phyloP scores from a whole-genome alignment of 2,797 vertebrate genomes.

The Knipowitschia caucasica region DNA sequence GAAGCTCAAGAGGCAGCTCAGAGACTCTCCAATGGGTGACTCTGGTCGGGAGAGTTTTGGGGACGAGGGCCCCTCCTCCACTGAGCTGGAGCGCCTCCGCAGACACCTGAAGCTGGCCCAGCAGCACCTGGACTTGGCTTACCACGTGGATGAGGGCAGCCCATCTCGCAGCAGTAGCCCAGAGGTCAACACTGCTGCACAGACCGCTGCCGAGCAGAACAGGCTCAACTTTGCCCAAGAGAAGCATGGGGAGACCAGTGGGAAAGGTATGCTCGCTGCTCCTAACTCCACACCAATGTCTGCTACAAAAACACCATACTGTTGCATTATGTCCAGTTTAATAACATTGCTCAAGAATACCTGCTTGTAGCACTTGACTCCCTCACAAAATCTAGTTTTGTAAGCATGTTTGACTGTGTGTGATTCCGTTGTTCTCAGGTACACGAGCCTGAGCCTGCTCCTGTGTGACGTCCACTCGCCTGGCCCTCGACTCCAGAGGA shows the following conservation, averaged over 20 bases:
- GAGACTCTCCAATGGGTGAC: constrained; percentile 61
- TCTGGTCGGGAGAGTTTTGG: constrained; percentile 66
- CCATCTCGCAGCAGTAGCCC: constrained; percentile 82
- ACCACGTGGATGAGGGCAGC: constrained; percentile 71
- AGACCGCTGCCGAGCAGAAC: constrained; percentile 84
- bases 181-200: constrained; percentile 71
- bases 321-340: too few relatives aligned
- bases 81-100: constrained; percentile 78
- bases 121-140: constrained; percentile 84
- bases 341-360: too few relatives aligned
- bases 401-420: too few relatives aligned
- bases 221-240: constrained; percentile 87
- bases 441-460: constrained; percentile 70
- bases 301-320: too few relatives aligned
- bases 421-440: too few relatives aligned
- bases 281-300: too few relatives aligned
- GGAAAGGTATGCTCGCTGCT: constrained; percentile 65
- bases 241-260: constrained; percentile 73
- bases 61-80: constrained; percentile 55
- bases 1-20: constrained; percentile 67
- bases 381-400: too few relatives aligned
- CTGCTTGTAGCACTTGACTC: too few relatives aligned
- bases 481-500: constrained; percentile 58
- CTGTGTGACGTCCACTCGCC: constrained; percentile 57
- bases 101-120: constrained; percentile 85